These are phyloP conservation scores for Hirtodrosophila alboralis DNA, from an alignment of 2,888 invertebrate genomes.

Conservation along the genomic window DNA sequence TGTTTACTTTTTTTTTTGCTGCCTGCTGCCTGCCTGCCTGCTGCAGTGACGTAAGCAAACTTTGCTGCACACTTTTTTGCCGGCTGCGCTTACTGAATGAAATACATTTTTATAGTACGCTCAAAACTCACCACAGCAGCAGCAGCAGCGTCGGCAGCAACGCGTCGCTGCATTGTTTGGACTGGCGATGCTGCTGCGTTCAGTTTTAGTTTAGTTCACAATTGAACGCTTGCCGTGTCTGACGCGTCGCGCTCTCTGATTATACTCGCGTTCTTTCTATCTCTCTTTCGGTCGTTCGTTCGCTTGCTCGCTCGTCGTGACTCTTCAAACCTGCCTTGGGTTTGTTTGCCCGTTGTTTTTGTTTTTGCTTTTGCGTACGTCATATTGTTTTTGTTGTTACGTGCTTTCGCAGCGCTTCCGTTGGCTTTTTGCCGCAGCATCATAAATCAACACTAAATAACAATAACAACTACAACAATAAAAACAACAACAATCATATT, in stretches of 20 bases:
- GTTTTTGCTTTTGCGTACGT: constrained; percentile 38
- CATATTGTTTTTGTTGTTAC: constrained; percentile 54
- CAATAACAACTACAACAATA: constrained; percentile 44
- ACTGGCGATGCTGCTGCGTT: constrained; percentile 21
- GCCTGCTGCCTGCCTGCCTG: constrained; percentile 28
- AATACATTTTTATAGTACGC: constrained; percentile 54
- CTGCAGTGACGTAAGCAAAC: constrained; percentile 66
- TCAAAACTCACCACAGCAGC: constrained; percentile 56
- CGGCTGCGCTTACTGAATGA: constrained; percentile 72
- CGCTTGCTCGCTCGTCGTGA: constrained; percentile 20
- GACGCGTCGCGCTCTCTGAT: constrained; percentile 56
- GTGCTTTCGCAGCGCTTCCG: constrained; percentile 61
- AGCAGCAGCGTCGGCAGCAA: constrained; percentile 26
- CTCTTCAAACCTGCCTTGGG: constrained; percentile 40
- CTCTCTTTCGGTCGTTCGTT: constrained; percentile 1
- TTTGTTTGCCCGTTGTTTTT: constrained; percentile 7
- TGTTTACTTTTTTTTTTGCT: constrained; percentile 43
- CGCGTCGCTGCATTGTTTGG: constrained; percentile 43
- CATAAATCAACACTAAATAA: constrained; percentile 74
- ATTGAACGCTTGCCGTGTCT: constrained; percentile 66
- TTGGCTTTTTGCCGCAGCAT: constrained; percentile 70
- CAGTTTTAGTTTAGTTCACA: constrained; percentile 57
- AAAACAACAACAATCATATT: constrained; percentile 48
- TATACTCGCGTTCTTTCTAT: neutral
- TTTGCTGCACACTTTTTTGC: constrained; percentile 57